phyloP scores from a whole-genome alignment of 2,113 vertebrate species.

The Cryptotis parvus region DNA sequence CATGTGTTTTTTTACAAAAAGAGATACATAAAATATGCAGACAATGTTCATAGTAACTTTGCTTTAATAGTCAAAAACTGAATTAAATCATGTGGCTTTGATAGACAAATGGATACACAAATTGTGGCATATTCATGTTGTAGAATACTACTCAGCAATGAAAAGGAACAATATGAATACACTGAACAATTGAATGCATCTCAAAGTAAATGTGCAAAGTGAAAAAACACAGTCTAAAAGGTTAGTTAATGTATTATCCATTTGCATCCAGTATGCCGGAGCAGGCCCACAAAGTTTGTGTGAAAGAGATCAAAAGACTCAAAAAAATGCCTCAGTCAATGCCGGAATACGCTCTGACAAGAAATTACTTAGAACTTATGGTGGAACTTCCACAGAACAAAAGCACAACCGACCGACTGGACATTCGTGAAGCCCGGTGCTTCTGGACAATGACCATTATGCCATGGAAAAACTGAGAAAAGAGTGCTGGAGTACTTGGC shows the following conservation, averaged over 20 bases:
- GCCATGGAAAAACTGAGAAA: slow-evolving; percentile 97
- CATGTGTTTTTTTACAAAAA: not conserved
- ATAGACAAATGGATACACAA: not conserved
- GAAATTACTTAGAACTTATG: slow-evolving; percentile 98
- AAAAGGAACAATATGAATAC: not conserved
- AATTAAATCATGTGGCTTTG: not conserved
- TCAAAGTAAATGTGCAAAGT: not conserved
- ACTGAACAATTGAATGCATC: not conserved
- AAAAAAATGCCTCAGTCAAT: slow-evolving; percentile 99
- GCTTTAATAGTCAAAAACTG: not conserved
- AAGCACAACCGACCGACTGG: slow-evolving; percentile 95
- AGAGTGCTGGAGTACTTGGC: slow-evolving; percentile 97
- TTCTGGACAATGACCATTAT: slow-evolving; percentile 97
- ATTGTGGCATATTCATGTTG: not conserved
- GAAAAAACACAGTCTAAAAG: not conserved
- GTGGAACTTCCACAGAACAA: slow-evolving; percentile 97
- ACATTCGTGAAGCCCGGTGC: slow-evolving; percentile 94
- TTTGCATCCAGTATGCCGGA: too few relatives aligned
- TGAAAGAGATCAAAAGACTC: too few relatives aligned
- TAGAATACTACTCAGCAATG: not conserved
- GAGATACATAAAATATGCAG: not conserved
- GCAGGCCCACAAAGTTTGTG: too few relatives aligned
- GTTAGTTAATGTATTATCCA: not conserved
- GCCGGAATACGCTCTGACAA: slow-evolving; percentile 96
- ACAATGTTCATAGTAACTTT: not conserved